phyloP scores from a whole-genome alignment of 2,113 vertebrate species.

The Python bivittatus region DNA sequence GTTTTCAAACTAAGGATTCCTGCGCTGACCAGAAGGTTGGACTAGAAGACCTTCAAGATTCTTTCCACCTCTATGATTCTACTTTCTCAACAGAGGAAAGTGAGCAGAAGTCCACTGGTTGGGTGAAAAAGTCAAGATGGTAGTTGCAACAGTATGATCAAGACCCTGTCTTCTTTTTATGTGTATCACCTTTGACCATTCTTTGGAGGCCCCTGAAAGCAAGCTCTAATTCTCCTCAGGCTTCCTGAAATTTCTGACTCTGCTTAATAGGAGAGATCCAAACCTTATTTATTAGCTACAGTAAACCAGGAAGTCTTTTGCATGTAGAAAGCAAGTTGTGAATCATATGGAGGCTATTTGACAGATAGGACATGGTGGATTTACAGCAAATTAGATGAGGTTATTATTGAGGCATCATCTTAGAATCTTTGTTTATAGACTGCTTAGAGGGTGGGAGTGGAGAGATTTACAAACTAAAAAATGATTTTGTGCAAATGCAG shows the following conservation, averaged over 20 bases:
- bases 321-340: slow-evolving; percentile 66
- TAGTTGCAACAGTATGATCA: background rate
- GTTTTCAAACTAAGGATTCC: background rate
- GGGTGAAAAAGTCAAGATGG: background rate
- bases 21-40: background rate
- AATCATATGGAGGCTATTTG: slow-evolving; percentile 56
- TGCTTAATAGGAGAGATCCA: slow-evolving; percentile 55
- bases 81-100: background rate
- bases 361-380: slow-evolving; percentile 55
- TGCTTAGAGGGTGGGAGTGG: slow-evolving; percentile 38
- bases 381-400: slow-evolving; percentile 57
- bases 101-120: background rate
- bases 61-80: background rate
- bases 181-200: background rate
- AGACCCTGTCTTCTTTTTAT: background rate
- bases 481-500: slow-evolving; percentile 41
- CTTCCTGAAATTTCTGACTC: slow-evolving; percentile 33
- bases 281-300: slow-evolving; percentile 61
- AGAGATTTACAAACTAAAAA: slow-evolving; percentile 47
- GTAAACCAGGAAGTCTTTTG: slow-evolving; percentile 57
- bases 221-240: slow-evolving; percentile 40
- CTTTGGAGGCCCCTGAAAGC: background rate
- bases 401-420: slow-evolving; percentile 54
- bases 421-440: slow-evolving; percentile 56
- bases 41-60: background rate